Evolutionary conservation across 2,113 vertebrate genomes (phyloP).

Genomic region (Oryzias curvinotus): DNA sequence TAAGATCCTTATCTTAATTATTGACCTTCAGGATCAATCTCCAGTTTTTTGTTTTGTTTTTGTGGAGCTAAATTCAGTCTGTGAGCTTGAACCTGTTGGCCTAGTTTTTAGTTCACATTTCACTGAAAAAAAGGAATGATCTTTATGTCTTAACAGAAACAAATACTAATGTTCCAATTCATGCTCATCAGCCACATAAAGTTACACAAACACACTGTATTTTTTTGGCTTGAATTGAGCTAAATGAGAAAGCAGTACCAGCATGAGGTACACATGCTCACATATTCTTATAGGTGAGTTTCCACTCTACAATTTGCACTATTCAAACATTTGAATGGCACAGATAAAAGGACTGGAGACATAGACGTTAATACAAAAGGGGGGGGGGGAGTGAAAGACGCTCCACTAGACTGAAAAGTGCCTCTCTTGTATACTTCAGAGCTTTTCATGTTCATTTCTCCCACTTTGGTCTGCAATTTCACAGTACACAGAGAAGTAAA

Average conservation of each 20-base stretch:
- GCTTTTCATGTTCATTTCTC: conserved; percentile 18
- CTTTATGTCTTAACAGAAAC: too few species aligned
- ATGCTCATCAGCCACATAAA: too few species aligned
- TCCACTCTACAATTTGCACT: conserved; percentile 32
- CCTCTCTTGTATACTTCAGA: background rate
- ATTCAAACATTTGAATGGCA: conserved; percentile 32
- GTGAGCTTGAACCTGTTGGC: too few species aligned
- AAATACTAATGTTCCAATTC: too few species aligned
- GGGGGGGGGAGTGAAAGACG: background rate
- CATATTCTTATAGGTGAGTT: conserved; percentile 20
- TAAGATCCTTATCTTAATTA: too few species aligned
- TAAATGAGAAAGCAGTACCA: background rate
- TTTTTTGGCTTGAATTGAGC: background rate
- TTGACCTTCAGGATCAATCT: too few species aligned
- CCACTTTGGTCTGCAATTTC: conserved; percentile 18
- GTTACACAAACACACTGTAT: background rate
- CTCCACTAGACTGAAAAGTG: background rate
- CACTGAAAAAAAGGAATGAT: too few species aligned
- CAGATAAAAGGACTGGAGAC: conserved; percentile 24
- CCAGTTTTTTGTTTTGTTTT: too few species aligned
- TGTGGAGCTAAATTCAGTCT: too few species aligned
- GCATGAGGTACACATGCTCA: too few species aligned
- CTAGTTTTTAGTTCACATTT: too few species aligned
- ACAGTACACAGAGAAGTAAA: conserved; percentile 3
- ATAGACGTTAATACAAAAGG: conserved; percentile 30